These are phyloP conservation scores for Lagorchestes hirsutus DNA, from an alignment of 2,797 vertebrate genomes.

Conservation along the genomic window DNA sequence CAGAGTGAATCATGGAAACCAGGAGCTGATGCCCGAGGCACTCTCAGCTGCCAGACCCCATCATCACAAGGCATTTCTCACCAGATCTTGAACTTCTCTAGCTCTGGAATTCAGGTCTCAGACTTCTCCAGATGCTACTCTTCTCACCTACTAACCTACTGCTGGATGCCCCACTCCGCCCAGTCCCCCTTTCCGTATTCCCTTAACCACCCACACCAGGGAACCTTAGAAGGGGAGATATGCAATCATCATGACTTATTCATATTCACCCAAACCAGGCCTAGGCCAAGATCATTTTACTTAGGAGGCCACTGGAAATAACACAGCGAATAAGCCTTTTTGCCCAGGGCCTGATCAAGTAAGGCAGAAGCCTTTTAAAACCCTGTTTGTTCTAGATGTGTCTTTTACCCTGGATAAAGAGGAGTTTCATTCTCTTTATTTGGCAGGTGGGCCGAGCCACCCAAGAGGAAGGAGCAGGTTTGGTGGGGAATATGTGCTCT, in stretches of 20 bases:
- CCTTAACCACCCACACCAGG: background rate
- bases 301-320: background rate
- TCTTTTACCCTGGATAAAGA: background rate
- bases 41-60: background rate
- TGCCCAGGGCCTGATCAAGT: background rate
- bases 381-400: background rate
- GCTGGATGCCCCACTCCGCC: background rate
- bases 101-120: background rate
- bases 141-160: background rate
- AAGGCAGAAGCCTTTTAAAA: background rate
- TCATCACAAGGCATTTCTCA: background rate
- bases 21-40: background rate
- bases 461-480: background rate
- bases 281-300: background rate
- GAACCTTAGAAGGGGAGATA: conserved; percentile 1
- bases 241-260: background rate
- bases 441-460: background rate
- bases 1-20: background rate
- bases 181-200: background rate
- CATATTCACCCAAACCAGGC: background rate
- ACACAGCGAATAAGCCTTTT: background rate
- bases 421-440: background rate
- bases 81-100: background rate
- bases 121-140: background rate
- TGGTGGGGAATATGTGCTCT: background rate